Evolutionary conservation across 2,888 invertebrate species (phyloP), one percentile per base, ranked within the genome.

Genomic region (Thymelicus sylvestris): DNA sequence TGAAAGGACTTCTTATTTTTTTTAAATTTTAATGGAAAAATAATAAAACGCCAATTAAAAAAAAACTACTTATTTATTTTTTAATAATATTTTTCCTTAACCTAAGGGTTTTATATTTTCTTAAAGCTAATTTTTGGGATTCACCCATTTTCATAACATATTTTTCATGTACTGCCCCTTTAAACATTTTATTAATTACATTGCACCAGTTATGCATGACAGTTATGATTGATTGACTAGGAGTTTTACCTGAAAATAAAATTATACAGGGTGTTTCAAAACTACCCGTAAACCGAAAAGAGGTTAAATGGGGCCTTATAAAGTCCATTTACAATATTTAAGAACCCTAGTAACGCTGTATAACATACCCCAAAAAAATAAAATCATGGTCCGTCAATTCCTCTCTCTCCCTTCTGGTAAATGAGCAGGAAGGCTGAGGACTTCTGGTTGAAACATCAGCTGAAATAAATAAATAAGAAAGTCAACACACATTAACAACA

Each of bases 171-270:
- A 72, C 15, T 19, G 12, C 71, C 12, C 66, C 71, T 50, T 73
- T 73, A 44, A 71, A 73, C 48, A 63, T 69, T 69, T 66, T 71
- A 66, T 68, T 68, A 48, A 66, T 38, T 38, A 66, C 61, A 52
- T 73, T 73, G 65, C 73, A 67, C 73, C 73, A 73, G 63, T 71
- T 73, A 47, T 67, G 71, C 6, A 73, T 66, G 39, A 31, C 5
- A 31, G 31, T 31, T 19, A 19, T 19, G 2, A 31, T 31, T 31
- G 31, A 31, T 47, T 47, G 47, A 47, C 47, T 47, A 47, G 6
- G 47, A 47, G 47, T 47, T 47, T 47, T 47, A 47, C 47, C 47
- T 47, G 8, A 47, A 47, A 47, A 47, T 47, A 47, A 47, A 8
- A 47, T 47, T 47, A 31, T 47, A 47, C 6, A 47, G 19, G 19